Evolutionary conservation across 2,113 vertebrate genomes (phyloP).

Genomic region (Gobio gobio): DNA sequence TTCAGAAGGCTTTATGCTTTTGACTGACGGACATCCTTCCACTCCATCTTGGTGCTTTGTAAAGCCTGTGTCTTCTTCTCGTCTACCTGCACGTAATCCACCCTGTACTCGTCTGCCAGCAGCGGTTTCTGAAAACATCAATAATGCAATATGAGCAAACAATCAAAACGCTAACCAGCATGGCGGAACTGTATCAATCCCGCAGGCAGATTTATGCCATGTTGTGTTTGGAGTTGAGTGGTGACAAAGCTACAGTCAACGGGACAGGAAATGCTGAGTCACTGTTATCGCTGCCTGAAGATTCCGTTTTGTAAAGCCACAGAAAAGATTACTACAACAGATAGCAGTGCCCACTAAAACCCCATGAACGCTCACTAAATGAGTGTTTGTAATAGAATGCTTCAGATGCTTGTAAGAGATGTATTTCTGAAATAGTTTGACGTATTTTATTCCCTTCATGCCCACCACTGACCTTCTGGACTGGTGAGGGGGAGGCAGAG

Average conservation of each 20-base stretch:
- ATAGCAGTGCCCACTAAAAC: conserved; percentile 10
- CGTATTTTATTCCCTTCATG: neutral
- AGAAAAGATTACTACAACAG: neutral
- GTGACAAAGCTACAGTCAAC: neutral
- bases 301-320: neutral
- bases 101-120: conserved; percentile 87
- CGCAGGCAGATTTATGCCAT: neutral
- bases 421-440: neutral
- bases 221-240: neutral
- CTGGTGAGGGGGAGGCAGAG: conserved; percentile 88
- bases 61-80: conserved; percentile 98
- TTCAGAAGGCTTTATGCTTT: conserved; percentile 78
- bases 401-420: neutral
- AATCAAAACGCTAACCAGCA: neutral
- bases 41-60: conserved; percentile 93
- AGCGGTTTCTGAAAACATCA: conserved; percentile 82
- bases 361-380: too few species aligned
- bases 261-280: conserved; percentile 2
- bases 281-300: neutral
- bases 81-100: conserved; percentile 96
- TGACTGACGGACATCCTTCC: conserved; percentile 92
- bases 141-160: conserved; percentile 35
- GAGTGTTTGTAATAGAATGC: neutral
- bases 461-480: conserved; percentile 83
- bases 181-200: neutral